phyloP scores from a whole-genome alignment of 2,797 vertebrate genomes.

The Eupleurogrammus muticus region DNA sequence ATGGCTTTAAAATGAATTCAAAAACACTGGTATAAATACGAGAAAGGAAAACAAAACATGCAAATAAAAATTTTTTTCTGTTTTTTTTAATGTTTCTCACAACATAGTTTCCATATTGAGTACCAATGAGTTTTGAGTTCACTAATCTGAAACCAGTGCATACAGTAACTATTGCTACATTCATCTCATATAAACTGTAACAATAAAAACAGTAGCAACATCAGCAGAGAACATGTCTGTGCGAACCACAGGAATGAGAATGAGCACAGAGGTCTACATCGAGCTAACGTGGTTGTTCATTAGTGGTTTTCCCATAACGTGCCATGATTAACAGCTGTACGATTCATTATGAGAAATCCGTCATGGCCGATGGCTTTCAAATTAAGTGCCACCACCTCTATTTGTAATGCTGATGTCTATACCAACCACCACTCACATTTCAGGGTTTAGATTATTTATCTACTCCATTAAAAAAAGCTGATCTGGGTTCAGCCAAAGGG shows the following conservation, averaged over 20 bases:
- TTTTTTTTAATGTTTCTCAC: conserved; percentile 89
- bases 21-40: neutral
- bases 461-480: conserved; percentile 8
- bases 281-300: conserved; percentile 42
- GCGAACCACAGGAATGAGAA: conserved; percentile 56
- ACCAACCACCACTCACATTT: conserved; percentile 46
- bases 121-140: conserved; percentile 65
- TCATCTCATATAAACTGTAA: conserved; percentile 81
- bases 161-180: conserved; percentile 79
- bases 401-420: conserved; percentile 27
- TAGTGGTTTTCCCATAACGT: conserved; percentile 62
- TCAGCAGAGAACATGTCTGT: conserved; percentile 82
- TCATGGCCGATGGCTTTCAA: conserved; percentile 26
- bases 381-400: conserved; percentile 8
- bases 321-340: conserved; percentile 29
- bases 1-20: no score
- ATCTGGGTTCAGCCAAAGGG: conserved; percentile 48
- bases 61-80: conserved; percentile 81
- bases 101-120: conserved; percentile 80
- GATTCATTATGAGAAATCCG: conserved; percentile 33
- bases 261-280: conserved; percentile 17
- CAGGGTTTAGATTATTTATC: conserved; percentile 39
- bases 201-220: conserved; percentile 86
- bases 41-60: conserved; percentile 48
- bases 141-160: conserved; percentile 79